These are phyloP conservation scores for Schizopygopsis pylzovi DNA, from an alignment of 2,797 vertebrate species.

Conservation along the genomic window DNA sequence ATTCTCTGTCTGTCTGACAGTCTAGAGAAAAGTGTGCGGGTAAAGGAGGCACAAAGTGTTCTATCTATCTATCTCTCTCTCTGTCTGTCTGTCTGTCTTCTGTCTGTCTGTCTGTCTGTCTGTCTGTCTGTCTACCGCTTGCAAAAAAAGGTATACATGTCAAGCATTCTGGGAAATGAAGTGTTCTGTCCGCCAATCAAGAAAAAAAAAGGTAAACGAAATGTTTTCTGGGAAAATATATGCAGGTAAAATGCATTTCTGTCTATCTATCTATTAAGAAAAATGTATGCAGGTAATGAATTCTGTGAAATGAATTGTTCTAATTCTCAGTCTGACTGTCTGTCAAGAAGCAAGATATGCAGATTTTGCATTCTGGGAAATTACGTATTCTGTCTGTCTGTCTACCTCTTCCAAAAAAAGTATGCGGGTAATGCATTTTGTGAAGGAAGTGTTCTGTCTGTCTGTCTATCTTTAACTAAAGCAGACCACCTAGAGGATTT, in stretches of 20 bases:
- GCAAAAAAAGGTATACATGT: too few species aligned
- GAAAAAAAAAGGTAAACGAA: not conserved
- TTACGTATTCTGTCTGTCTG: not conserved
- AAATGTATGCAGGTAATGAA: not conserved
- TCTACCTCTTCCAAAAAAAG: not conserved
- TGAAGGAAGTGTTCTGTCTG: not conserved
- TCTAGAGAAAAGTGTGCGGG: not conserved
- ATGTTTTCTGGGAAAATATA: not conserved
- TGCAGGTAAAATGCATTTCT: not conserved
- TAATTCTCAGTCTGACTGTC: not conserved
- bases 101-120: not conserved
- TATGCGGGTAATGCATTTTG: slow-evolving; percentile 9
- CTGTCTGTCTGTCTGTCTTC: not conserved
- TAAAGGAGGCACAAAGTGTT: not conserved
- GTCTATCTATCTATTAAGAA: not conserved
- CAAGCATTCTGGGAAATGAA: too few species aligned
- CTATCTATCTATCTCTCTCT: not conserved
- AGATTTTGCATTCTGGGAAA: not conserved
- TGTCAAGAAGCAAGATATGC: not conserved
- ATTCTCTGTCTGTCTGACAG: not conserved
- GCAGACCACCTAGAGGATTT: slow-evolving; percentile 31
- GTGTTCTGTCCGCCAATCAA: not conserved
- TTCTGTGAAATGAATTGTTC: not conserved
- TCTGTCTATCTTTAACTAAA: slow-evolving; percentile 9
- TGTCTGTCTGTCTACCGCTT: not conserved